phyloP scores from a whole-genome alignment of 2,113 vertebrate species.

The Malurus cyaneus region DNA sequence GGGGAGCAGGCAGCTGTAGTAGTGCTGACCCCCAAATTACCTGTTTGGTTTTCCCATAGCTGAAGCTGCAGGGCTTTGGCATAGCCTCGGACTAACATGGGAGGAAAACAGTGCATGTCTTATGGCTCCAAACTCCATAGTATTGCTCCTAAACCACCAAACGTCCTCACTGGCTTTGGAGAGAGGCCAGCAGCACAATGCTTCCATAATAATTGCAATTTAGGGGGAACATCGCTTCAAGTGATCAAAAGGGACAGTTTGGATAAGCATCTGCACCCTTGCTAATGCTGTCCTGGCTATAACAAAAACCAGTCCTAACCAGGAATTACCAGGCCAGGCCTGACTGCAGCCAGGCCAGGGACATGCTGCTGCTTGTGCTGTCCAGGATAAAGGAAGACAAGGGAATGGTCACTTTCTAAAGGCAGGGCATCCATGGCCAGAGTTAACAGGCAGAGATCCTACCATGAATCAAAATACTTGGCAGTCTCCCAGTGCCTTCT shows the following conservation, averaged over 20 bases:
- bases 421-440: background rate
- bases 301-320: background rate
- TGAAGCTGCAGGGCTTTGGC: slow-evolving; percentile 51
- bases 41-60: slow-evolving; percentile 13
- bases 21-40: background rate
- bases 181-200: background rate
- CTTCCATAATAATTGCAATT: background rate
- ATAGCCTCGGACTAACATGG: background rate
- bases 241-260: background rate
- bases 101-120: slow-evolving; percentile 10
- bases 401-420: background rate
- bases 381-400: slow-evolving; percentile 31
- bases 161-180: background rate
- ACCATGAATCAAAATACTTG: background rate
- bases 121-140: background rate
- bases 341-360: background rate
- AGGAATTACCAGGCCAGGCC: background rate
- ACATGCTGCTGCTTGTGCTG: background rate
- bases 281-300: background rate
- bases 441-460: background rate
- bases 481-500: background rate
- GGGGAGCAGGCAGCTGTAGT: background rate
- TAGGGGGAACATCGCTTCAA: background rate
- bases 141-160: background rate
- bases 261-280: background rate